Percentiles rank a stretch among this genome's conserved stretches.
These are phyloP conservation scores for Lindbergichthys nudifrons DNA, from an alignment of 2,797 vertebrate species.

Conservation along the genomic window DNA sequence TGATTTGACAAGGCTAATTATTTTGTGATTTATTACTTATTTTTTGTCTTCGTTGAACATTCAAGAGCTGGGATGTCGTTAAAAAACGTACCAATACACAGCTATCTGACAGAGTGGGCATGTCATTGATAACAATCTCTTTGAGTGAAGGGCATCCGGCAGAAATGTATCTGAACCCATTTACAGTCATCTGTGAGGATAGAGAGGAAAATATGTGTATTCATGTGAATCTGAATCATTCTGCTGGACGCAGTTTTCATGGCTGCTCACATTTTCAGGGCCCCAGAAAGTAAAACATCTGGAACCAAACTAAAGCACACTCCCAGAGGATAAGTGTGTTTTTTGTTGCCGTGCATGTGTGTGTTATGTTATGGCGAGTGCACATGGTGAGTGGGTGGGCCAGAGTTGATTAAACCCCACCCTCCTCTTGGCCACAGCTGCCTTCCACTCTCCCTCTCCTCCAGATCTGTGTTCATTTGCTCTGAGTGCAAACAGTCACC, in stretches of 20 bases:
- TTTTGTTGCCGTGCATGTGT: conserved; percentile 45
- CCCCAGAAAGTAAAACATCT: conserved; percentile 68
- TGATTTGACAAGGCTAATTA: conserved; percentile 9
- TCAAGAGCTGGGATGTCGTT: background rate
- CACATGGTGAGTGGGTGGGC: conserved; percentile 67
- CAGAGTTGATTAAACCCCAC: conserved; percentile 56
- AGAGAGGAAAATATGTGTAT: conserved; percentile 38
- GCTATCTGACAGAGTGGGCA: conserved; percentile 85
- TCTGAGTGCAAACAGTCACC: conserved; percentile 24
- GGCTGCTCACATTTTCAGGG: conserved; percentile 23
- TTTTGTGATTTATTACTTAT: conserved; percentile 17
- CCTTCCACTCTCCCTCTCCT: conserved; percentile 32
- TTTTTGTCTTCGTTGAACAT: conserved; percentile 8
- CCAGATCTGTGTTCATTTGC: conserved; percentile 35
- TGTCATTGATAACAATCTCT: conserved; percentile 86
- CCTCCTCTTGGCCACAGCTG: conserved; percentile 53
- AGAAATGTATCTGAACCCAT: conserved; percentile 85
- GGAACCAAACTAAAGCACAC: conserved; percentile 50
- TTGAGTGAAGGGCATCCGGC: conserved; percentile 82
- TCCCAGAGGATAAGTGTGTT: conserved; percentile 29
- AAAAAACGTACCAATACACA: conserved; percentile 82
- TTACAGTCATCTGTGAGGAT: conserved; percentile 84
- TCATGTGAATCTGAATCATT: conserved; percentile 44
- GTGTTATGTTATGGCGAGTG: conserved; percentile 39
- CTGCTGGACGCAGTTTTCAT: conserved; percentile 21